phyloP scores from a whole-genome alignment of 2,113 vertebrate species.

The Picathartes gymnocephalus region DNA sequence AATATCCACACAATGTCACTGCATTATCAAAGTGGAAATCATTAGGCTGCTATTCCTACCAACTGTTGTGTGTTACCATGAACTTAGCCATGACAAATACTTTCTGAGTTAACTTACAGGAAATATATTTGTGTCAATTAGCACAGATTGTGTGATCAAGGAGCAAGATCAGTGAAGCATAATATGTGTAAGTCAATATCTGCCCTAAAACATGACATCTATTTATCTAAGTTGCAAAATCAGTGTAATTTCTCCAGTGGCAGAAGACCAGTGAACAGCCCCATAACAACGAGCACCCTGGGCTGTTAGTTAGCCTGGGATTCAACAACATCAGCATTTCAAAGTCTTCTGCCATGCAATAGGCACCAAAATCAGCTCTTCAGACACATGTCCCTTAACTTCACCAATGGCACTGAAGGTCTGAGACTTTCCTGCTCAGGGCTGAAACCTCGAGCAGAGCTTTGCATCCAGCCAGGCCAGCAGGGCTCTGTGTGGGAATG shows the following conservation, averaged over 20 bases:
- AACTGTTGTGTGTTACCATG: not conserved
- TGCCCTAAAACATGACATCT: not conserved
- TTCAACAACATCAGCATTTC: not conserved
- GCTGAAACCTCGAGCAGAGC: not conserved
- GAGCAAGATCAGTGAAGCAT: not conserved
- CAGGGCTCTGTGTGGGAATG: not conserved
- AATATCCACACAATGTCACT: conserved; percentile 36
- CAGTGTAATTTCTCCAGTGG: not conserved
- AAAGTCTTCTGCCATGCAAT: not conserved
- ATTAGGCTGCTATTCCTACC: not conserved
- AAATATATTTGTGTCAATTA: not conserved
- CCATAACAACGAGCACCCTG: fast-evolving
- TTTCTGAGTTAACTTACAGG: not conserved
- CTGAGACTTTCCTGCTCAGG: not conserved
- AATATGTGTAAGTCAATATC: not conserved
- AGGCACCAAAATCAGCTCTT: not conserved
- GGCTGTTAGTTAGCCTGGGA: not conserved
- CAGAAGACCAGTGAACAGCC: not conserved
- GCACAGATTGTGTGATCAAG: not conserved
- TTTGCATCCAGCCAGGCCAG: not conserved
- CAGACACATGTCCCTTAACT: not conserved
- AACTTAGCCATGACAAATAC: not conserved
- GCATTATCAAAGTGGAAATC: conserved; percentile 11
- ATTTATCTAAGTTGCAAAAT: not conserved
- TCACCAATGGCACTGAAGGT: not conserved